Conservation (phyloP, 2,113 vertebrate species). For the Chionis minor region DNA sequence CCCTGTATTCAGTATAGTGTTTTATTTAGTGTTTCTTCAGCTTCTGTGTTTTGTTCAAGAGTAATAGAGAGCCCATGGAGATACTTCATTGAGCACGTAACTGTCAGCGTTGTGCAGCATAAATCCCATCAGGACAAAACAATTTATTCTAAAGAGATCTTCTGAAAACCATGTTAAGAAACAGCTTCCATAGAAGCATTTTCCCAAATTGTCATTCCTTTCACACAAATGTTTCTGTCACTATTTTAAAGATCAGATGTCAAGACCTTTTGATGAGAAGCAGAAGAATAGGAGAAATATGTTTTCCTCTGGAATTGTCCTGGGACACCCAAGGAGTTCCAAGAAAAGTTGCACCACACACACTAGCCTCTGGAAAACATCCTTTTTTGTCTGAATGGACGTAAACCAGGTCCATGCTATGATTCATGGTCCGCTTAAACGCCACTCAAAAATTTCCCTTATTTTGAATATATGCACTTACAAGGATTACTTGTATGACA, state of each 20-base stretch:
- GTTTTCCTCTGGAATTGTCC: not conserved
- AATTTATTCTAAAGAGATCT: not conserved
- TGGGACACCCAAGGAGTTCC: not conserved
- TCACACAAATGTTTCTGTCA: not conserved
- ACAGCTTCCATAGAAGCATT: not conserved
- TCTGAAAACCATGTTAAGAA: not conserved
- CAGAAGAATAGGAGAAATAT: not conserved
- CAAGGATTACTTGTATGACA: not conserved
- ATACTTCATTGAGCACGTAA: not conserved
- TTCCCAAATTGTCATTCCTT: not conserved
- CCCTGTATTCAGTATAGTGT: not conserved
- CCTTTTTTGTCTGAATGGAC: not conserved
- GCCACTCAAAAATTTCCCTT: not conserved
- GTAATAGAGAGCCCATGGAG: not conserved
- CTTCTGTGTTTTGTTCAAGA: not conserved
- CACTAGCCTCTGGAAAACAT: not conserved
- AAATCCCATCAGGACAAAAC: not conserved
- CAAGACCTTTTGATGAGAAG: not conserved
- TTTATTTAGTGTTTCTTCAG: not conserved
- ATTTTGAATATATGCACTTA: not conserved
- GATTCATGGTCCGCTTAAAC: not conserved
- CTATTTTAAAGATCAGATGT: not conserved
- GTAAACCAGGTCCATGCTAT: not conserved
- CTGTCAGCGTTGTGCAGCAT: not conserved
- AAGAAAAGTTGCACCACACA: not conserved